Evolutionary conservation across 2,797 vertebrate species (phyloP).

Genomic region (Myoxocephalus aenaeus): DNA sequence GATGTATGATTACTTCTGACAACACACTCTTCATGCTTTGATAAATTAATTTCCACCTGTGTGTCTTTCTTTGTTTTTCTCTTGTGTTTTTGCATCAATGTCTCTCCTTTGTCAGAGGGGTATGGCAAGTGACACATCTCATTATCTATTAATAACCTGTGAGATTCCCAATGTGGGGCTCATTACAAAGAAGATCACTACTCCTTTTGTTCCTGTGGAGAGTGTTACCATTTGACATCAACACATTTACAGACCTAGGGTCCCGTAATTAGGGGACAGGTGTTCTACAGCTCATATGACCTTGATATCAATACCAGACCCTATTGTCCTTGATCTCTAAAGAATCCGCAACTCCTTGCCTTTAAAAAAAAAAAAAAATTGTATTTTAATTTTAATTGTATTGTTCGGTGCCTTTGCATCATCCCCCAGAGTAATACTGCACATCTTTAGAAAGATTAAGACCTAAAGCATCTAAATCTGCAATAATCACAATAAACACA

Average conservation of each 20-base stretch:
- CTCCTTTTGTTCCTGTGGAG: neutral
- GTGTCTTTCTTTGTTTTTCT: constrained; percentile 8
- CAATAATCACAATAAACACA: too few relatives aligned
- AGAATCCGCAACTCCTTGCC: too few relatives aligned
- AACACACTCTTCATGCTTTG: constrained; percentile 17
- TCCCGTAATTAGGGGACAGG: too few relatives aligned
- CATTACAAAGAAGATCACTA: neutral
- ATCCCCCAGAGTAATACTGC: too few relatives aligned
- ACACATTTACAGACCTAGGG: neutral
- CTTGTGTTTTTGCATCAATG: neutral
- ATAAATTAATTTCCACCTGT: constrained; percentile 17
- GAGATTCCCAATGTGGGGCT: neutral
- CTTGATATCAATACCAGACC: too few relatives aligned
- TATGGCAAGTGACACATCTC: constrained; percentile 10
- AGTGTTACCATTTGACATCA: neutral
- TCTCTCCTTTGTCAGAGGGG: neutral
- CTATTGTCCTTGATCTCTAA: too few relatives aligned
- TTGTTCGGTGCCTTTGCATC: too few relatives aligned
- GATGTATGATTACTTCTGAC: constrained; percentile 39
- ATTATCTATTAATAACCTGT: constrained; percentile 23
- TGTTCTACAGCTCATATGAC: too few relatives aligned
- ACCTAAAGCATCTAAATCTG: too few relatives aligned
- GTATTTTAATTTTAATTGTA: too few relatives aligned
- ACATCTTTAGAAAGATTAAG: too few relatives aligned
- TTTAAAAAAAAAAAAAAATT: too few relatives aligned